phyloP scores from a whole-genome alignment of 2,888 invertebrate genomes.

The Monopis laevigella region DNA sequence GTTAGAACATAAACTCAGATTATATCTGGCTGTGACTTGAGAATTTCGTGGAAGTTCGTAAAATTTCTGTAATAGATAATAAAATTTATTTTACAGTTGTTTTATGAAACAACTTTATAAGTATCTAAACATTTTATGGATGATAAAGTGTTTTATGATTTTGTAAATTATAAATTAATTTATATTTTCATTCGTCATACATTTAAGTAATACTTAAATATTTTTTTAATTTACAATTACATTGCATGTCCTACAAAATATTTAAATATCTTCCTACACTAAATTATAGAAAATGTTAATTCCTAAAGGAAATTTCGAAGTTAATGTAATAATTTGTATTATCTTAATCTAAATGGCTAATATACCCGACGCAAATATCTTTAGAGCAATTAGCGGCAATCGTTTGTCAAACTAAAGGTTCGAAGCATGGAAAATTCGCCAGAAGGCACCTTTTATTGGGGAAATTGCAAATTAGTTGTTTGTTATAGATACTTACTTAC shows the following conservation, averaged over 20 bases:
- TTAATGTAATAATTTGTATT: constrained; percentile 33
- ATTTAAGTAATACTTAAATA: too few relatives aligned
- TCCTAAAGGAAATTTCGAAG: constrained; percentile 19
- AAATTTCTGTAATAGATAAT: constrained; percentile 41
- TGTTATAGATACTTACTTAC: too few relatives aligned
- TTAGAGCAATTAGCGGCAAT: constrained; percentile 44
- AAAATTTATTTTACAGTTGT: constrained; percentile 36
- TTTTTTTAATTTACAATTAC: too few relatives aligned
- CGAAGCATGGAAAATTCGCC: constrained; percentile 29
- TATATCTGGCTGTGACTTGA: constrained; percentile 54
- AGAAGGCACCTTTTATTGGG: constrained; percentile 49
- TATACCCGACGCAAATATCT: constrained; percentile 37
- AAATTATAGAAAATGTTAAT: neutral
- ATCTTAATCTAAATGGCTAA: constrained; percentile 46
- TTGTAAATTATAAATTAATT: too few relatives aligned
- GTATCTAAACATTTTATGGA: too few relatives aligned
- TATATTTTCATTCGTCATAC: too few relatives aligned
- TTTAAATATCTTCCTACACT: too few relatives aligned
- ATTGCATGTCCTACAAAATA: too few relatives aligned
- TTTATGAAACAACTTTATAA: too few relatives aligned
- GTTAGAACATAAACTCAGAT: constrained; percentile 62
- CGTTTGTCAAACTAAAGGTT: constrained; percentile 29
- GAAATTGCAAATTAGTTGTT: constrained; percentile 29
- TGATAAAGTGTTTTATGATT: too few relatives aligned
- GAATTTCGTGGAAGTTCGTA: constrained; percentile 44